Conservation (phyloP, 1,140 invertebrate genomes). For the Drosophila lacertosa region DNA sequence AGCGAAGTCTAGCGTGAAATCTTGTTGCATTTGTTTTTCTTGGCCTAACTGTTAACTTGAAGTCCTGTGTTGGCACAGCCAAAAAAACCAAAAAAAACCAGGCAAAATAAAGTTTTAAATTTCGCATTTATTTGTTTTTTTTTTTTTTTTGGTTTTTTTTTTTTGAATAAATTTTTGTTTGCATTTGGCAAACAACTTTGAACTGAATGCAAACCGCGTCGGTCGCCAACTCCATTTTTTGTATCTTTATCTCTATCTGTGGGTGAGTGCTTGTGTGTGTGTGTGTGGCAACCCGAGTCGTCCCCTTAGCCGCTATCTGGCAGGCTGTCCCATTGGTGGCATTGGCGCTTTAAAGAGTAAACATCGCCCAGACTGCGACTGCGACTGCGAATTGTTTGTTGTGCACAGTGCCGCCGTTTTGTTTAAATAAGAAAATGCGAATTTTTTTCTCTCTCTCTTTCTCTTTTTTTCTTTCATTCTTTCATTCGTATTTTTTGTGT, state of each 20-base stretch:
- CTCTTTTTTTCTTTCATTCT: slow-evolving; percentile 12
- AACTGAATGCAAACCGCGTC: slow-evolving; percentile 55
- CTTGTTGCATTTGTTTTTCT: slow-evolving; percentile 36
- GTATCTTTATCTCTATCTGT: slow-evolving; percentile 76
- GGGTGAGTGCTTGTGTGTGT: too few relatives aligned
- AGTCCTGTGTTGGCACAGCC: slow-evolving; percentile 61
- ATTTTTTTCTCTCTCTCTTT: slow-evolving; percentile 22
- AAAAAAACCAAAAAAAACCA: too few relatives aligned
- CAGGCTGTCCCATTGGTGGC: slow-evolving; percentile 37
- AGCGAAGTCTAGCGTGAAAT: slow-evolving; percentile 48
- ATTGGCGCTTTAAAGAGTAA: slow-evolving; percentile 79
- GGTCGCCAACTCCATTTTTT: slow-evolving; percentile 68
- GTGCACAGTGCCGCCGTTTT: slow-evolving; percentile 77
- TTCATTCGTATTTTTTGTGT: slow-evolving; percentile 12
- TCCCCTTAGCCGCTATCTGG: not conserved
- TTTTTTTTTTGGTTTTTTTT: not conserved
- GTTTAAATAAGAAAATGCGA: slow-evolving; percentile 81
- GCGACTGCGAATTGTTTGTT: slow-evolving; percentile 61
- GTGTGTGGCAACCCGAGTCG: slow-evolving; percentile 1
- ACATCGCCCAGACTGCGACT: slow-evolving; percentile 38
- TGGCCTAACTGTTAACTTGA: slow-evolving; percentile 60
- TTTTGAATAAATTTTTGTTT: slow-evolving; percentile 60
- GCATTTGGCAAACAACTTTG: slow-evolving; percentile 73
- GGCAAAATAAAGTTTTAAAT: slow-evolving; percentile 65
- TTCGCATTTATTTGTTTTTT: slow-evolving; percentile 41